Conservation (phyloP, 2,113 vertebrate species). For the Odobenus rosmarus region DNA sequence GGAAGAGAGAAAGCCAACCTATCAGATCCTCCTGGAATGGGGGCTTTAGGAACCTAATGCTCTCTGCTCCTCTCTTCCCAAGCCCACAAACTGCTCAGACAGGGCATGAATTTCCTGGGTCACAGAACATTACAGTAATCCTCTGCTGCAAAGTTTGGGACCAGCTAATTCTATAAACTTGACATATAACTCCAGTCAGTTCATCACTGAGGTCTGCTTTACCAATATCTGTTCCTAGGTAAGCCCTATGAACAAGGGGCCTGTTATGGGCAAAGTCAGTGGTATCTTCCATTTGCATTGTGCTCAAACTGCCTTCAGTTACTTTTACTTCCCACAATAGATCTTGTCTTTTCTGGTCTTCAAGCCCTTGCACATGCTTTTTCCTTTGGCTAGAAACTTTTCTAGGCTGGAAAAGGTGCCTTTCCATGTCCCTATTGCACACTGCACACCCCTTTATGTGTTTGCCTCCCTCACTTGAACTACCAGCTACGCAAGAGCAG, state of each 20-base stretch:
- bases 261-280: background rate
- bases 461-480: background rate
- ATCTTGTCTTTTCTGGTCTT: background rate
- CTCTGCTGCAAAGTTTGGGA: background rate
- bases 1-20: background rate
- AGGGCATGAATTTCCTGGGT: background rate
- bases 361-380: background rate
- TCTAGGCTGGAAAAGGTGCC: background rate
- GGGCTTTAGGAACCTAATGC: background rate
- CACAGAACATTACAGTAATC: background rate
- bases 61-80: background rate
- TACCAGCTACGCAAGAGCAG: background rate
- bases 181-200: background rate
- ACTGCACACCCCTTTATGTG: background rate
- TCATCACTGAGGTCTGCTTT: background rate
- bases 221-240: background rate
- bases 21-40: background rate
- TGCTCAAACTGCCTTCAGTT: background rate
- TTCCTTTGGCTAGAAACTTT: conserved; percentile 3
- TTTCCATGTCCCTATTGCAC: background rate
- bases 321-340: background rate
- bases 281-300: conserved; percentile 26
- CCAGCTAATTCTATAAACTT: conserved; percentile 11
- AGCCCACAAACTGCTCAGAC: background rate
- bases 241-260: background rate